Evolutionary conservation across 2,113 vertebrate genomes (phyloP), one percentile per base, ranked within the genome.

Genomic region (Sinocyclocheilus grahami): DNA sequence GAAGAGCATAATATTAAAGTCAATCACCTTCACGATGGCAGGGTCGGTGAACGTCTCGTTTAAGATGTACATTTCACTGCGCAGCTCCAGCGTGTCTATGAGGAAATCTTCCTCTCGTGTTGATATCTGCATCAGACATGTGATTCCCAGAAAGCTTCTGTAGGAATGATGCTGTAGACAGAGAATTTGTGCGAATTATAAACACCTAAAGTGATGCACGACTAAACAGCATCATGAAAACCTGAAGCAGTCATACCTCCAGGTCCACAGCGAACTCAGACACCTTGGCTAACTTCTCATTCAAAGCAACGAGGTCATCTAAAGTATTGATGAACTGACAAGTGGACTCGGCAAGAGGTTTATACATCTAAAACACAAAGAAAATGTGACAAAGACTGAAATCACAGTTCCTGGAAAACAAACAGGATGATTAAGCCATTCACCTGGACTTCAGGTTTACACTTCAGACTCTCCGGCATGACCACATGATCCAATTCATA

Each of bases 51-150:
- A 97, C 13, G 95, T 96, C 93, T 99, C 98, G 0, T 99, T 99
- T 89, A 99, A 95, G 51, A 99, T 94, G 91, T 95, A 95, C 95
- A 99, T 90, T 90, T 99, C 96, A 0, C 95, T 93, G 33, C 97
- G 97, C n/a, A 99, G 93, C 37, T 97, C 96, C 87, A 99, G 91
- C 0, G 96, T 89, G 53, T 99, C 98, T 0, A 99, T 90, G n/a
- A 99, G 95, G 89, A 97, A 99, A 76, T 99, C 98, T 81, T 99
- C 97, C 0, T 95, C 95, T 2, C 97, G 94, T 12, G 97, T 99
- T 72, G 98, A 99, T 85, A 99, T 96, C 90, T 99, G 98, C 96
- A 99, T 96, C 88, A 99, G 95, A 85, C 96, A 98, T 0, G 98
- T 99, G 84, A 99, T 89, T 72, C 98, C 98, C 0, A 98, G 93